A percentile compares a stretch with the other conserved stretches of the same genome.
Conservation (phyloP, 1,140 invertebrate genomes). For the Neomicropteryx cornuta region DNA sequence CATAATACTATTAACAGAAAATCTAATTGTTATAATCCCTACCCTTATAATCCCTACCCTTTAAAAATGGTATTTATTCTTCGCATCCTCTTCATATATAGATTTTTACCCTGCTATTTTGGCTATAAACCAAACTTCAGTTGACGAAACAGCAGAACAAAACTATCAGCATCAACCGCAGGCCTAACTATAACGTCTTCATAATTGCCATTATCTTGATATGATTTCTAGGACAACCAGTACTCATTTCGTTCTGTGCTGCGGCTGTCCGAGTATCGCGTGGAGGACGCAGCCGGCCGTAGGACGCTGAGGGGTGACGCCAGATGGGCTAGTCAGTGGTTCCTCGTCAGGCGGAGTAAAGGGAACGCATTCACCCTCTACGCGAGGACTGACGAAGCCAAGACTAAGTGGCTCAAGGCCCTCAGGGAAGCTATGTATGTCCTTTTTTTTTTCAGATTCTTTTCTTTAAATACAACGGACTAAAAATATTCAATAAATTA, state of each 20-base stretch:
- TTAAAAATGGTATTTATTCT: too few relatives aligned
- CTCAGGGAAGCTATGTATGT: conserved; percentile 84
- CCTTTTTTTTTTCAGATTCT: too few relatives aligned
- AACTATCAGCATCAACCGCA: too few relatives aligned
- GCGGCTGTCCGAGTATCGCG: conserved; percentile 70
- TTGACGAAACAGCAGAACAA: too few relatives aligned
- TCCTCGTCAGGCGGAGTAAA: conserved; percentile 72
- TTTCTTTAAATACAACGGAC: too few relatives aligned
- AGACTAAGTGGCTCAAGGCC: conserved; percentile 85
- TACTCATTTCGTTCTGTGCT: conserved; percentile 88
- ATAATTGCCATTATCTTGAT: too few relatives aligned
- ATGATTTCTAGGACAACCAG: conserved; percentile 66
- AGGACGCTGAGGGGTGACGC: conserved; percentile 53
- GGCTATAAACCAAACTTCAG: too few relatives aligned
- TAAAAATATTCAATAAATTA: too few relatives aligned
- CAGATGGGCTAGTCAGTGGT: conserved; percentile 72
- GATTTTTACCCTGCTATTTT: too few relatives aligned
- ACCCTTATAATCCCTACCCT: too few relatives aligned
- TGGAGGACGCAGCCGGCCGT: conserved; percentile 64
- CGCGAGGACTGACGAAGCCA: conserved; percentile 78
- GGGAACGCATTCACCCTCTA: conserved; percentile 81
- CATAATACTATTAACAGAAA: not conserved
- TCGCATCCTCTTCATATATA: too few relatives aligned
- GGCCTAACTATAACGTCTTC: not conserved
- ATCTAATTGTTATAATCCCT: not conserved